Percentiles rank a stretch among this genome's conserved stretches.
phyloP scores from a whole-genome alignment of 2,888 invertebrate genomes.

The Phalangium opilio region DNA sequence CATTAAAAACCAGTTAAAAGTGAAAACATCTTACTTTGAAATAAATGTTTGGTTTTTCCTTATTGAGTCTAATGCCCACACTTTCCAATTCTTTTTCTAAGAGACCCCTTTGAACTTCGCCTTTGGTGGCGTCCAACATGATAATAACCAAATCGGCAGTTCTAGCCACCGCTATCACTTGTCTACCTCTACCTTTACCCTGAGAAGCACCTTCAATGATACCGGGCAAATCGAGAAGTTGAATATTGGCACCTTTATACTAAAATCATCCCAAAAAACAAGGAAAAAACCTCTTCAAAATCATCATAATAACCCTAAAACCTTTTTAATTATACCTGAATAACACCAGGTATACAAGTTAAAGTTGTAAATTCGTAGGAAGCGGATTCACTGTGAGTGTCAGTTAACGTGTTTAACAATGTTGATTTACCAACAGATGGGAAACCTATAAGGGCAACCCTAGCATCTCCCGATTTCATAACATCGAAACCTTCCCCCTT shows the following conservation, averaged over 20 bases:
- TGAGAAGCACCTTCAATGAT: slow-evolving; percentile 99
- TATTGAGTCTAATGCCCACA: slow-evolving; percentile 93
- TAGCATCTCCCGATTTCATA: slow-evolving; percentile 94
- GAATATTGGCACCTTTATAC: slow-evolving; percentile 96
- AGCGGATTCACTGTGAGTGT: slow-evolving; percentile 91
- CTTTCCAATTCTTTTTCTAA: slow-evolving; percentile 90
- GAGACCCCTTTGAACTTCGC: slow-evolving; percentile 75
- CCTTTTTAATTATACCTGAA: slow-evolving; percentile 42
- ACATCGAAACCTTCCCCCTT: slow-evolving; percentile 37
- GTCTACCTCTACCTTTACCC: slow-evolving; percentile 71
- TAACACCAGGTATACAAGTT: slow-evolving; percentile 97
- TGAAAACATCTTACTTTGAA: slow-evolving; percentile 59
- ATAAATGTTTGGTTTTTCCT: slow-evolving; percentile 90
- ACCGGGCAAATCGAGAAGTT: slow-evolving; percentile 92
- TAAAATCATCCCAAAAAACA: slow-evolving; percentile 23
- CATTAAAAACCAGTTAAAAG: slow-evolving; percentile 2
- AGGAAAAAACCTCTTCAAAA: not conserved
- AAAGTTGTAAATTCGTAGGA: slow-evolving; percentile 97
- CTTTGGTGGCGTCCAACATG: slow-evolving; percentile 99
- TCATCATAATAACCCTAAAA: not conserved
- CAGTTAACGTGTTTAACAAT: slow-evolving; percentile 79
- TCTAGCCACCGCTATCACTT: slow-evolving; percentile 90
- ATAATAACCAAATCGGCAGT: slow-evolving; percentile 95
- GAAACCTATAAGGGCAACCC: slow-evolving; percentile 94
- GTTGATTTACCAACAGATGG: slow-evolving; percentile 98